These are phyloP conservation scores for Huso huso DNA, from an alignment of 2,797 vertebrate species.

Conservation along the genomic window DNA sequence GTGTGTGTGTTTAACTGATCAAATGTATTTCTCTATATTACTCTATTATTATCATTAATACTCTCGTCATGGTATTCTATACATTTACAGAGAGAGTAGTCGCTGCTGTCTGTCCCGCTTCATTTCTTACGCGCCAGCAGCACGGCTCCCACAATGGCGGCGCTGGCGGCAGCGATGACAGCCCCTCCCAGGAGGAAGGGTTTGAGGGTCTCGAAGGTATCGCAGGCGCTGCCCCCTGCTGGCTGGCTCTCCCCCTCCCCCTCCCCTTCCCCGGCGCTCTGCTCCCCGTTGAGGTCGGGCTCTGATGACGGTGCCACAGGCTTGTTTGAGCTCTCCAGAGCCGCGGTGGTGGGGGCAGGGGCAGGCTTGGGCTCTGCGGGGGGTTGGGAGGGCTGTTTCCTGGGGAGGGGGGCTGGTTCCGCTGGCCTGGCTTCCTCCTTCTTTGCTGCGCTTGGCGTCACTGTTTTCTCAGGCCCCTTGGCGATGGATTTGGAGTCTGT, in stretches of 20 bases:
- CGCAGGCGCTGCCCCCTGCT: background rate
- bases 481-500: too few relatives aligned
- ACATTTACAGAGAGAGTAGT: too few relatives aligned
- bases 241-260: background rate
- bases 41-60: background rate
- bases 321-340: too few relatives aligned
- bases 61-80: too few relatives aligned
- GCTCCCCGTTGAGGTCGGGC: conserved; percentile 13
- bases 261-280: too few relatives aligned
- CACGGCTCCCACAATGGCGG: background rate
- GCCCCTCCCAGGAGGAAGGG: background rate
- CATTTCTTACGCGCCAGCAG: background rate
- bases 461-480: too few relatives aligned
- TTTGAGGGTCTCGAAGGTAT: background rate
- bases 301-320: conserved; percentile 4
- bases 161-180: background rate
- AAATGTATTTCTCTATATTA: background rate
- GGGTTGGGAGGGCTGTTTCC: too few relatives aligned
- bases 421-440: too few relatives aligned
- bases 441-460: too few relatives aligned
- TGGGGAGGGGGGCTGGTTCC: too few relatives aligned
- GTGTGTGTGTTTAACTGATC: background rate
- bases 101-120: background rate
- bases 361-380: too few relatives aligned
- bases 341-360: too few relatives aligned